Evolutionary conservation across 2,888 invertebrate species (phyloP).

Genomic region (Tupiocoris notatus): DNA sequence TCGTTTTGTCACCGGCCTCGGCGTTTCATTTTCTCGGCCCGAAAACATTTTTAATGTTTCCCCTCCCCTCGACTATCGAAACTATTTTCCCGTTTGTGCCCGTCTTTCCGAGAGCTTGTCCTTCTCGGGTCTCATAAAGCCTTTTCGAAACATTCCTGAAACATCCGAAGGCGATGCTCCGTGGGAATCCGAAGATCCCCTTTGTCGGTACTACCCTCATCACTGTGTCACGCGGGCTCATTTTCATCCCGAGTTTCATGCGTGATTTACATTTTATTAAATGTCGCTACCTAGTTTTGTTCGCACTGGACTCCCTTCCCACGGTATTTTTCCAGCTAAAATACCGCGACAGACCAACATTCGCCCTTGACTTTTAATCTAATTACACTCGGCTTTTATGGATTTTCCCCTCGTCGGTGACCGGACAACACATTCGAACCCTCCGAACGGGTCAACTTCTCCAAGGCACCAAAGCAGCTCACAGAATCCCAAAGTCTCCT

Average conservation of each 20-base stretch:
- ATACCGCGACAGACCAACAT: background rate
- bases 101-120: slow-evolving; percentile 9
- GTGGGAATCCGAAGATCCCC: slow-evolving; percentile 24
- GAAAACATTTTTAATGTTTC: slow-evolving; percentile 34
- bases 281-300: slow-evolving; percentile 35
- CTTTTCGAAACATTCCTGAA: slow-evolving; percentile 35
- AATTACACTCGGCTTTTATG: background rate
- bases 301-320: background rate
- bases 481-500: no score
- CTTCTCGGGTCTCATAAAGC: slow-evolving; percentile 38
- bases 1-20: slow-evolving; percentile 22
- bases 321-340: background rate
- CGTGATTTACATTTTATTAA: slow-evolving; percentile 42
- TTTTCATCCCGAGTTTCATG: slow-evolving; percentile 40
- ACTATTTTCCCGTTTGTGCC: slow-evolving; percentile 22
- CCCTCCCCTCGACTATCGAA: slow-evolving; percentile 21
- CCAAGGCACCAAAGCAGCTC: no score
- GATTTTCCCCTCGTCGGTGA: background rate
- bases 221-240: background rate
- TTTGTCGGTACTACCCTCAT: slow-evolving; percentile 21
- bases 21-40: background rate
- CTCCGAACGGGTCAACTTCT: no score
- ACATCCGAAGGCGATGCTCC: slow-evolving; percentile 1
- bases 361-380: slow-evolving; percentile 17
- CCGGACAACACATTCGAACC: no score